Base-by-base conservation (phyloP, 2,797 vertebrate genomes). In the Lagocephalus sceleratus region DNA sequence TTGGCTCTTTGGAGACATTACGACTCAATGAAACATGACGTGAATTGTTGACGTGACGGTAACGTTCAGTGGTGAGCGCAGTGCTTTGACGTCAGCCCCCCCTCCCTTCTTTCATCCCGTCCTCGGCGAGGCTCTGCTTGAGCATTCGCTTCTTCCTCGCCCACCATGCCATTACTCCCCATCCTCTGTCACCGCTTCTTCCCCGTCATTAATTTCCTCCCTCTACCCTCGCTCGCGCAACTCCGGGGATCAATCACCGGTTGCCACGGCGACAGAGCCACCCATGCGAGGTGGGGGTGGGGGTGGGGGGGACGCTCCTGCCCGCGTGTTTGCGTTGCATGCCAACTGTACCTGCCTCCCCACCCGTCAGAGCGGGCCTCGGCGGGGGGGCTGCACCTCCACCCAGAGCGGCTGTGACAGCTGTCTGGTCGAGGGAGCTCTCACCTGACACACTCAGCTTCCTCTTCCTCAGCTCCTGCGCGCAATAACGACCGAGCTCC, bases 181-280 rank as follows among this genome's bases (percentile, higher is more conserved):
- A 55, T 64, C 70, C 60, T 49, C 58, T 44, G 49, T 25, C 6
- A 23, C 76, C 10, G 21, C 60, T 60, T 53, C 56, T 53, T 68
- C 63, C 47, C 60, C 16, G 40, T 66, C 77, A 76, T 82, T 83
- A 75, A 83, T 84, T 84, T 84, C 82, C 78, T 47, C 41, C 58
- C 56, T 74, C 72, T 76, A 44, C 41, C 58, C 54, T 73, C 71
- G 69, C 54, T 55, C 74, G 67, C 75, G 78, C 75, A 87, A 82
- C 79, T 79, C 71, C 16, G 72, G 75, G 83, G 81, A 89, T 90
- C 87, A 87, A 79, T 89, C 84, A 83, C 54, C 21, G 71, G 90
- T 90, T 90, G 44, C 88, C 85, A 87, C 86, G 79, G 85, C 61
- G 49, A 88, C 73, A 47, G 70, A 82, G 73, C 77, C 79, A 74